phyloP scores from a whole-genome alignment of 2,113 vertebrate genomes.

The Oryzias celebensis region DNA sequence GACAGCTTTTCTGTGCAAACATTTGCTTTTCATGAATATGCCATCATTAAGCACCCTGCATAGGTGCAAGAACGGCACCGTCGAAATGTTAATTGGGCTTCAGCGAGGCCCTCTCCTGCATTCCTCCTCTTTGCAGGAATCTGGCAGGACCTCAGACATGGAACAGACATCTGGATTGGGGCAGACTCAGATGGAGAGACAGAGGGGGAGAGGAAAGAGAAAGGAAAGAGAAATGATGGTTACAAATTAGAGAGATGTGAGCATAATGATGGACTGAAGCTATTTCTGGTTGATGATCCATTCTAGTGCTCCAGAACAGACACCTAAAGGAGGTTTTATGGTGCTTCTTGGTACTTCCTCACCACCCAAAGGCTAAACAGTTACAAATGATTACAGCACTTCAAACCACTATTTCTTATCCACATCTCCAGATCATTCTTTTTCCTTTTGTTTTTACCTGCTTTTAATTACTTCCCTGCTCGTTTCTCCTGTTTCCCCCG shows the following conservation, averaged over 20 bases:
- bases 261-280: not conserved
- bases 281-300: not conserved
- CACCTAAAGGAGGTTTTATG: constrained; percentile 12
- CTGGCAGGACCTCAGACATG: constrained; percentile 65
- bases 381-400: constrained; percentile 3
- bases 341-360: constrained; percentile 8
- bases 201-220: constrained; percentile 2
- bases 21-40: constrained; percentile 72
- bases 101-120: constrained; percentile 54
- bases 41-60: constrained; percentile 57
- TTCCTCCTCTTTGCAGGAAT: constrained; percentile 69
- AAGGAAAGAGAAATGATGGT: constrained; percentile 8
- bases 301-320: not conserved
- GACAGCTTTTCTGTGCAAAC: constrained; percentile 67
- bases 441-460: constrained; percentile 30
- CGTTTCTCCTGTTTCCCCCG: constrained; percentile 18
- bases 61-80: constrained; percentile 60
- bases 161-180: constrained; percentile 69
- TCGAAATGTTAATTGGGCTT: constrained; percentile 70
- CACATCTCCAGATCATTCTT: not conserved
- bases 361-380: constrained; percentile 11
- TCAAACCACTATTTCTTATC: constrained; percentile 6
- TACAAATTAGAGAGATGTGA: constrained; percentile 20
- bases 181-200: constrained; percentile 42
- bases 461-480: constrained; percentile 37